phyloP scores from a whole-genome alignment of 2,797 vertebrate species.

The Cheirogaleus major region DNA sequence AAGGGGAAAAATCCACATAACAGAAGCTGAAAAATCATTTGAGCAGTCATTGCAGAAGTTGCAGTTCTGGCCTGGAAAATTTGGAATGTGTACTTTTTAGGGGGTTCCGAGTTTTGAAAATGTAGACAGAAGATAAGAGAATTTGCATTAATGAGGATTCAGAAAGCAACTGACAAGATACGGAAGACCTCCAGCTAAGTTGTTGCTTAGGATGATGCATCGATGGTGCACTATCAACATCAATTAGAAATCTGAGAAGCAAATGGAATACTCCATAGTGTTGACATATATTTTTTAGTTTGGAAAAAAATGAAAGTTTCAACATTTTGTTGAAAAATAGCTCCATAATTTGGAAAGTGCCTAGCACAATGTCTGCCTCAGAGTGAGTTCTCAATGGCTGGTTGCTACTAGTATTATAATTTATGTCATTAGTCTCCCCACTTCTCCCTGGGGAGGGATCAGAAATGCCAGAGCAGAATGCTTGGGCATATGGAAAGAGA shows the following conservation, averaged over 20 bases:
- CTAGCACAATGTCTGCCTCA: not conserved
- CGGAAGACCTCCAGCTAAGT: not conserved
- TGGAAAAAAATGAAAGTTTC: not conserved
- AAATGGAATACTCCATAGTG: not conserved
- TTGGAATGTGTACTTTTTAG: no score
- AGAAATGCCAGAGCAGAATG: no score
- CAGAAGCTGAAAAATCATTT: not conserved
- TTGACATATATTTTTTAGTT: not conserved
- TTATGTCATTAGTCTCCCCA: not conserved
- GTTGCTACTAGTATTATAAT: not conserved
- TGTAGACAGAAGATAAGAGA: not conserved
- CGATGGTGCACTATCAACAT: not conserved
- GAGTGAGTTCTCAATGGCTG: not conserved
- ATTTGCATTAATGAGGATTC: not conserved
- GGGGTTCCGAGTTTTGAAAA: not conserved
- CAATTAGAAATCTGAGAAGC: not conserved
- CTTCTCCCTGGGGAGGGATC: not conserved
- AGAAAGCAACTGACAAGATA: not conserved
- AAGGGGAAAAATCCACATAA: not conserved
- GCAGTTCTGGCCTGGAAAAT: not conserved
- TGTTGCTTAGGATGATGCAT: not conserved
- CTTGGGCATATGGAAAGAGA: not conserved
- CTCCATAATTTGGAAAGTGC: not conserved
- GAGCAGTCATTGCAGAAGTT: accelerated
- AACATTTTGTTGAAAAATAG: not conserved